phyloP scores from a whole-genome alignment of 2,797 vertebrate species.

The Helostoma temminkii region DNA sequence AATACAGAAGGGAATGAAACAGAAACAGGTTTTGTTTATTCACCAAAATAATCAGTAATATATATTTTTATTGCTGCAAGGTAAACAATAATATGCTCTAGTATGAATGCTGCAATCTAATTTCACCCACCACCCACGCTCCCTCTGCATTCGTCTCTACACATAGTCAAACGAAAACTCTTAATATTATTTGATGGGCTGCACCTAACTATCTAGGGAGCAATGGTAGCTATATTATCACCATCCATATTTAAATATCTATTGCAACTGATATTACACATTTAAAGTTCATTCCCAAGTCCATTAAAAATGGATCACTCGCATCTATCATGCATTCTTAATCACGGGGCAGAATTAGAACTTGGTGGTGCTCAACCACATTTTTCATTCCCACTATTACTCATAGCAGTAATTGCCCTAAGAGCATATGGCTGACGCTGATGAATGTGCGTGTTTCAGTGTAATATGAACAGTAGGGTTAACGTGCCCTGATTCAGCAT shows the following conservation, averaged over 20 bases:
- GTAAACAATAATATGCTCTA: constrained; percentile 14
- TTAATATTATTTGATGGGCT: constrained; percentile 40
- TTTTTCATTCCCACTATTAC: constrained; percentile 56
- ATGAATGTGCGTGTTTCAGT: constrained; percentile 45
- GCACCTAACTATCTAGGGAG: constrained; percentile 30
- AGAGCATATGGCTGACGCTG: constrained; percentile 27
- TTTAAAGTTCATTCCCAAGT: constrained; percentile 70
- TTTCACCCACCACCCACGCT: constrained; percentile 15
- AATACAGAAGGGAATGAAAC: constrained; percentile 51
- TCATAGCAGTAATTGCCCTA: constrained; percentile 55
- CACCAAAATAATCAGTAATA: neutral
- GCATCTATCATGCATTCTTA: constrained; percentile 74
- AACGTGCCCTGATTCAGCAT: constrained; percentile 16
- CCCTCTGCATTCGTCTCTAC: constrained; percentile 1
- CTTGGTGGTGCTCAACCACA: constrained; percentile 49
- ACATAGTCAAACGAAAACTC: constrained; percentile 17
- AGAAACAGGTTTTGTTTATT: constrained; percentile 41
- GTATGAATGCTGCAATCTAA: constrained; percentile 3
- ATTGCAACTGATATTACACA: constrained; percentile 69
- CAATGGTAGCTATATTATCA: constrained; percentile 43
- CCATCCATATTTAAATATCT: constrained; percentile 69
- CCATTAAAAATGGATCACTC: constrained; percentile 74
- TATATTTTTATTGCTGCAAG: neutral
- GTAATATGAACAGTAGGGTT: constrained; percentile 45
- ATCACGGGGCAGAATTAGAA: constrained; percentile 70